phyloP scores from a whole-genome alignment of 1,140 invertebrate species.

The Epicauta chinensis region DNA sequence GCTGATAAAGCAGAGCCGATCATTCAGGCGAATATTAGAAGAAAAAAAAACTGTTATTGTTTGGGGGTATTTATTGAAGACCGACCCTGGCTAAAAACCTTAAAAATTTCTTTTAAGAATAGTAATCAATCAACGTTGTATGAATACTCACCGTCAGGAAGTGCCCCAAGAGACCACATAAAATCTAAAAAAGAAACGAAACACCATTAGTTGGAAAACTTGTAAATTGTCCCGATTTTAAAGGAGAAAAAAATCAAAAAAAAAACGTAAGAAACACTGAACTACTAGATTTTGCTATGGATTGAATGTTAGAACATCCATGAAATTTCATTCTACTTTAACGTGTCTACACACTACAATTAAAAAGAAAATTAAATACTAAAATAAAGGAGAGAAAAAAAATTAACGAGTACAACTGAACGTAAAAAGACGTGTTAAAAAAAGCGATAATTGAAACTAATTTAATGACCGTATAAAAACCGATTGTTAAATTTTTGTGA shows the following conservation, averaged over 20 bases:
- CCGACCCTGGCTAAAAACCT: too few species aligned
- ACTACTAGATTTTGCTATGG: slow-evolving; percentile 39
- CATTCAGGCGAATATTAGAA: too few species aligned
- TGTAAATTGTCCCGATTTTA: not conserved
- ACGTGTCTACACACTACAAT: slow-evolving; percentile 35
- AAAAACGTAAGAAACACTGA: not conserved
- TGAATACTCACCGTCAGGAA: slow-evolving; percentile 83
- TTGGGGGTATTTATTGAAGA: too few species aligned
- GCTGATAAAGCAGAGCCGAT: too few species aligned
- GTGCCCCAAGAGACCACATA: slow-evolving; percentile 95
- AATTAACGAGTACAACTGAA: not conserved
- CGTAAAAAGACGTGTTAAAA: too few species aligned
- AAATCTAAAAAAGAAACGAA: slow-evolving; percentile 82
- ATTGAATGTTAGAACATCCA: slow-evolving; percentile 37
- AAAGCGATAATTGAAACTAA: too few species aligned
- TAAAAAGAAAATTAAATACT: slow-evolving; percentile 9
- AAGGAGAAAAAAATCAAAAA: slow-evolving; percentile 20
- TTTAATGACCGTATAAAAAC: too few species aligned
- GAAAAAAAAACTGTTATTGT: too few species aligned
- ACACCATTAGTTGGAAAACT: slow-evolving; percentile 33
- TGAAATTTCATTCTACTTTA: slow-evolving; percentile 43
- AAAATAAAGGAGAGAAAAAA: slow-evolving; percentile 14
- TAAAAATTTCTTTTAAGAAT: too few species aligned
- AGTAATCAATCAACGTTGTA: not conserved
- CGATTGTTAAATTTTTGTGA: not conserved